Evolutionary conservation across 2,888 invertebrate genomes (phyloP).

Genomic region (Halocaridina rubra): DNA sequence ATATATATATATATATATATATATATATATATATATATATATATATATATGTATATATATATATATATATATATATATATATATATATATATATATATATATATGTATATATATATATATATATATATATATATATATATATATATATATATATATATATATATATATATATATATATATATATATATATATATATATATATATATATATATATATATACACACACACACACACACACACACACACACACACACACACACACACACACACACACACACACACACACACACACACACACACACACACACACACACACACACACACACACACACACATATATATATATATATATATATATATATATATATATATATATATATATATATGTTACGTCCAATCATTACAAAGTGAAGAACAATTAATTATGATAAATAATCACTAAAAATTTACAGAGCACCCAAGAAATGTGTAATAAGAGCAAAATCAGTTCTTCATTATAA

Average conservation of each 20-base stretch:
- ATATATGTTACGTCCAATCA: no score
- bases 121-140: background rate
- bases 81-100: background rate
- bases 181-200: background rate
- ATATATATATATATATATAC: background rate
- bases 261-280: background rate
- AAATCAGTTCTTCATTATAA: no score
- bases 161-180: conserved; percentile 27
- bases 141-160: background rate
- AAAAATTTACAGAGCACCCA: no score
- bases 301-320: background rate
- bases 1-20: background rate
- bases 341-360: background rate
- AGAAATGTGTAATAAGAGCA: no score
- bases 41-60: background rate
- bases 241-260: background rate
- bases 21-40: background rate
- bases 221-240: background rate
- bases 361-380: background rate
- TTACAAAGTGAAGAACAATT: no score
- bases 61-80: background rate
- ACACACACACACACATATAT: background rate
- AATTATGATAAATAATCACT: no score
- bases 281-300: background rate
- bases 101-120: background rate